Base-by-base conservation (phyloP, 2,113 vertebrate genomes). In the Sula dactylatra region DNA sequence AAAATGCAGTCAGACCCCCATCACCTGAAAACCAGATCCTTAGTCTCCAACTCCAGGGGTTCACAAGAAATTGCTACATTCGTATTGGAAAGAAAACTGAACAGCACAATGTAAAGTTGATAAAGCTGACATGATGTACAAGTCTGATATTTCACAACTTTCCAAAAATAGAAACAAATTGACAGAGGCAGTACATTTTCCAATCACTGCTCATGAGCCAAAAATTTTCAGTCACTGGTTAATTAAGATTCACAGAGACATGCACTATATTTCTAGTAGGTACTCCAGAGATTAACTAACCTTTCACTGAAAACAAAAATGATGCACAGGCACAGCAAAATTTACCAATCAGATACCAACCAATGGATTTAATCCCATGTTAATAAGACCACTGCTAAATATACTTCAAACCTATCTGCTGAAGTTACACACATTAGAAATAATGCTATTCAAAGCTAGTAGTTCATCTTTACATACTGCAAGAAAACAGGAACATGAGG, bases 71-170 rank as follows among this genome's bases (percentile, higher is more conserved):
- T 52, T 47, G 50, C 50, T 69, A 42, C 26, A 8, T 62, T 91
- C 61, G 56, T 84, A 13, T 69, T 71, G 69, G 69, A 89, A 87
- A 84, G 56, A 89, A 86, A 94, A 78, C 16, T 8, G 29, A 90
- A 70, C 36, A 78, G 52, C 84, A 89, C 64, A 93, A 77, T 16
- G 0, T 67, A 77, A 96, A 86, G 81, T 40, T 93, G 81, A 89
- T 92, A 88, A 88, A 86, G 64, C n/a, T 70, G 40, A 95, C 62
- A 58, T 72, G 76, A 88, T 74, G 38, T 66, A 54, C 50, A 89
- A 95, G 69, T 64, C 69, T 71, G 83, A 71, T 93, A 88, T 58
- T 92, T 86, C 73, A 84, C n/a, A 85, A 77, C 47, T 56, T 96
- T 87, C 78, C 6, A 6, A 93, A 95, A 81, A 87, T 32, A 94